phyloP scores from a whole-genome alignment of 2,113 vertebrate genomes.

The Etheostoma cragini region DNA sequence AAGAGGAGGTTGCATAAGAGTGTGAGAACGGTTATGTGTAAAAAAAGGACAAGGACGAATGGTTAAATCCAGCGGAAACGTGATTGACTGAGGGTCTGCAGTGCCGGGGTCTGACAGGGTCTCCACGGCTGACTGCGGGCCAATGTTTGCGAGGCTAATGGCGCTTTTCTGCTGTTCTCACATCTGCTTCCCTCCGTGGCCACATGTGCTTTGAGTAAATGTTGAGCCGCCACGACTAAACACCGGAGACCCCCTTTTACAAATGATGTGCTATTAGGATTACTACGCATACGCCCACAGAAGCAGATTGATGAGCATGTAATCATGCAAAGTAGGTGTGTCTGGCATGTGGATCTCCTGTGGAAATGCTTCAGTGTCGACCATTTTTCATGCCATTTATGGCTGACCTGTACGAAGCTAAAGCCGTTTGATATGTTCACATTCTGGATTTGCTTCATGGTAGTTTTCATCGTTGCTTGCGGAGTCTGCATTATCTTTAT shows the following conservation, averaged over 20 bases:
- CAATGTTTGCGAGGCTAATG: slow-evolving; percentile 74
- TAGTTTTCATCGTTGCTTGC: not conserved
- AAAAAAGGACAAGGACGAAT: slow-evolving; percentile 3
- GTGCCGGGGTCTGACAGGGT: slow-evolving; percentile 51
- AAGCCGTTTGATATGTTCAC: not conserved
- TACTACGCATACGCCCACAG: slow-evolving; percentile 48
- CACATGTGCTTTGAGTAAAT: slow-evolving; percentile 76
- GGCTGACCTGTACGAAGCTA: not conserved
- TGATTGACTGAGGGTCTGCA: slow-evolving; percentile 33
- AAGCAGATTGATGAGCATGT: slow-evolving; percentile 53
- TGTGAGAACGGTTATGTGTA: slow-evolving; percentile 42
- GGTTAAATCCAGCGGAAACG: slow-evolving; percentile 43
- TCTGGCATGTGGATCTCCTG: slow-evolving; percentile 8
- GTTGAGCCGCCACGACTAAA: slow-evolving; percentile 53
- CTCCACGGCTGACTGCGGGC: slow-evolving; percentile 56
- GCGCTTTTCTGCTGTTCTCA: slow-evolving; percentile 69
- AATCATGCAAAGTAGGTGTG: slow-evolving; percentile 35
- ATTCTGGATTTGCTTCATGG: not conserved
- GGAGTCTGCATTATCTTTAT: not conserved
- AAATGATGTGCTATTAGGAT: slow-evolving; percentile 71
- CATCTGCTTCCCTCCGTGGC: slow-evolving; percentile 68
- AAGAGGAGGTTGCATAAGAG: slow-evolving; percentile 9
- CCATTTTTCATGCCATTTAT: not conserved
- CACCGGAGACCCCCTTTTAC: slow-evolving; percentile 52
- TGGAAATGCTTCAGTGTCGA: not conserved